Conservation (phyloP, 92 coral and sea anemone species). For the Desmophyllum pertusum region DNA sequence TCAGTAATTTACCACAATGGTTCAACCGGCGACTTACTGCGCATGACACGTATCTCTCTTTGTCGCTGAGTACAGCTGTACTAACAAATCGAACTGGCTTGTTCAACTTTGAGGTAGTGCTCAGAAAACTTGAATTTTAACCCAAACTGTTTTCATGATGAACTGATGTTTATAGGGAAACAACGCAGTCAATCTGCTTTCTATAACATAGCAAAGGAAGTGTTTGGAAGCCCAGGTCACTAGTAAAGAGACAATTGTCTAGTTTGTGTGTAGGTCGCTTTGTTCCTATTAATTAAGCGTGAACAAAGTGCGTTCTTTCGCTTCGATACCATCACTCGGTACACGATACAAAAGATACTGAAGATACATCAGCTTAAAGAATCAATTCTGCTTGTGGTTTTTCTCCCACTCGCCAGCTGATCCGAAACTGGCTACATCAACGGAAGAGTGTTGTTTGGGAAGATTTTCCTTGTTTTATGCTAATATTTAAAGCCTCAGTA, state of each 20-base stretch:
- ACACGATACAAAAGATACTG: conserved; percentile 23
- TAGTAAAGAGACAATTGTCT: conserved; percentile 21
- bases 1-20: conserved; percentile 20
- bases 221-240: conserved; percentile 22
- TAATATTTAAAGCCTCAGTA: not conserved
- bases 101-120: conserved; percentile 24
- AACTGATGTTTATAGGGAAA: not conserved
- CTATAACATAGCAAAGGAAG: conserved; percentile 11
- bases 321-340: conserved; percentile 36
- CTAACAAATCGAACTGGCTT: conserved; percentile 32
- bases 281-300: conserved; percentile 38
- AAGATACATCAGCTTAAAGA: not conserved
- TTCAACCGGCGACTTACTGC: not conserved
- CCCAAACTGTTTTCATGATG: conserved; percentile 5
- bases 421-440: not conserved
- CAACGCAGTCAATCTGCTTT: not conserved
- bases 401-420: not conserved
- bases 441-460: not conserved
- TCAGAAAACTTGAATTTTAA: not conserved
- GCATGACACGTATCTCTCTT: conserved; percentile 35
- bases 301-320: conserved; percentile 53
- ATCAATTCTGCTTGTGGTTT: conserved; percentile 18
- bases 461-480: not conserved
- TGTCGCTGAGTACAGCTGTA: conserved; percentile 36
- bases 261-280: conserved; percentile 2